Base-by-base conservation (phyloP, 1,140 invertebrate species). In the Chironomus tepperi region DNA sequence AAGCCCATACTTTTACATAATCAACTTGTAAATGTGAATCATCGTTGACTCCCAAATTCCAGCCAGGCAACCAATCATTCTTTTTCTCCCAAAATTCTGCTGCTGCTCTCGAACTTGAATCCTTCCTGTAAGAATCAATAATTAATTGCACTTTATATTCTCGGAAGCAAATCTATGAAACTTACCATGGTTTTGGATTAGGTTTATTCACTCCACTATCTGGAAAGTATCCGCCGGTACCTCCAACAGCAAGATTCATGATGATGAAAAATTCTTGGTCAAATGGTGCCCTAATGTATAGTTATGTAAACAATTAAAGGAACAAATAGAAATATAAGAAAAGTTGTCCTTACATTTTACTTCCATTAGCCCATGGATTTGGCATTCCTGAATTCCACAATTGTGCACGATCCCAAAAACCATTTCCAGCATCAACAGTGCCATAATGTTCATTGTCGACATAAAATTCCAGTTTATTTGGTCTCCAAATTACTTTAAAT, bases 191-290 rank as follows among this genome's bases (percentile, higher is more conserved):
- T 77, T 89, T 89, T 10, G 81, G 76, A 74, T 79, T 77, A 1
- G 84, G 84, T 76, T 85, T 85, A 10, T 74, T 73, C 43, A 80
- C 82, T 19, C 8, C 2, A 19, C 77, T 79, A 76, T 89, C 88
- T 16, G 87, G 86, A 82, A 89, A 88, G 79, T 83, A 89, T 10
- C 83, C 85, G 74, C 84, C 85, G 3, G 85, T 87, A 64, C 88
- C 88, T n/a, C 88, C 88, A 70, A 88, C 85, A 77, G 88, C 88
- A 77, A 89, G 76, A 79, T 90, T 89, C 15, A 90, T 80, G 67
- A 90, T 86, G 12, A 91, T 76, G 77, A 89, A 89, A 80, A 90
- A 90, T 86, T 89, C 42, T 73, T 73, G 24, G 42, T 70, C 65
- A 24, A 70, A 70, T 8, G 65, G 65, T 6, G 65, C 65, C 16